A percentile compares a stretch with the other conserved stretches of the same genome.
These are phyloP conservation scores for Notarius lentiginosus DNA, from an alignment of 2,113 vertebrate species.

Conservation along the genomic window DNA sequence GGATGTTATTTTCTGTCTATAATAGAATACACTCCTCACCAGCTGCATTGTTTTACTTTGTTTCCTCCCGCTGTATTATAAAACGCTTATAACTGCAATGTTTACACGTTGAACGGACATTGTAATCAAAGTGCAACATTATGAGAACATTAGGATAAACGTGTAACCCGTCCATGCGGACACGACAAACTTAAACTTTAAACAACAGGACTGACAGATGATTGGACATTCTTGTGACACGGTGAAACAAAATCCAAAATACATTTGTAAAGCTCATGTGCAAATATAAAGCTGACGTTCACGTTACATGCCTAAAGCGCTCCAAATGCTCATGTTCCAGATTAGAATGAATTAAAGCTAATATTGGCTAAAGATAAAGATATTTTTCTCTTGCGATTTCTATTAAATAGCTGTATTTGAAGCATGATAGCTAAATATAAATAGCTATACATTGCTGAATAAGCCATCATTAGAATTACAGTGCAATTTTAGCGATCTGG, in stretches of 20 bases:
- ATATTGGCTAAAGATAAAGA: too few relatives aligned
- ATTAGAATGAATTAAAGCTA: neutral
- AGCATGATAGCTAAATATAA: too few relatives aligned
- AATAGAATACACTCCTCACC: neutral
- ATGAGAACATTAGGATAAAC: neutral
- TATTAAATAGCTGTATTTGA: too few relatives aligned
- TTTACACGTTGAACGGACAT: neutral
- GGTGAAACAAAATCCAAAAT: neutral
- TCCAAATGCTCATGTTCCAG: neutral
- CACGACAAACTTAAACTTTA: neutral
- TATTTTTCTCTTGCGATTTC: too few relatives aligned
- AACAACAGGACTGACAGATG: neutral
- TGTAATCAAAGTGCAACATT: neutral
- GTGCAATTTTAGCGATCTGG: too few relatives aligned
- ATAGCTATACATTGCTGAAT: too few relatives aligned
- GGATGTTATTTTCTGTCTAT: neutral
- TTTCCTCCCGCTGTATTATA: neutral
- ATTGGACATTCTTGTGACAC: neutral
- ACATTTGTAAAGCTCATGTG: neutral
- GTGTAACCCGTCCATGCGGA: neutral
- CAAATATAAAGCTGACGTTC: neutral
- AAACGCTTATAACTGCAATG: neutral
- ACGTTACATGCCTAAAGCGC: neutral
- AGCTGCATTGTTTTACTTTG: neutral
- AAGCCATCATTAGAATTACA: too few relatives aligned